These are phyloP conservation scores for Crotalus horridus DNA, from an alignment of 2,113 vertebrate species.

Conservation along the genomic window DNA sequence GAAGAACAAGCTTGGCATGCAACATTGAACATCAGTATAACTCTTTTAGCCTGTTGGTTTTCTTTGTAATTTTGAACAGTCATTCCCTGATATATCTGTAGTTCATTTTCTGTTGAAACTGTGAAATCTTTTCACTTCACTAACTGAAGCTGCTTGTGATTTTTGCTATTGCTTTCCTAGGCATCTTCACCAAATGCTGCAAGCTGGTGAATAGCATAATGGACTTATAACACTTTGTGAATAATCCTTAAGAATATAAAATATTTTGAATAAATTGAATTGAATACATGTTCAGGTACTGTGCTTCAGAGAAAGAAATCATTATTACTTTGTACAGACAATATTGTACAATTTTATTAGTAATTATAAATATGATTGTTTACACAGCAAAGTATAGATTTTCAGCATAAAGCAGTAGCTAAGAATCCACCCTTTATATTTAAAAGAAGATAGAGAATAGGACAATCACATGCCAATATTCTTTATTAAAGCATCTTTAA, in stretches of 20 bases:
- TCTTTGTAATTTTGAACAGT: not conserved
- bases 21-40: not conserved
- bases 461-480: not conserved
- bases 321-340: not conserved
- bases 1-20: not conserved
- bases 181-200: not conserved
- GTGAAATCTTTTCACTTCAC: not conserved
- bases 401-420: not conserved
- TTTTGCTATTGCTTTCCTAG: not conserved
- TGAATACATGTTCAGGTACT: too few species aligned
- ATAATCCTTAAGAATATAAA: not conserved
- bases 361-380: not conserved
- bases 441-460: not conserved
- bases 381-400: not conserved
- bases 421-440: too few species aligned
- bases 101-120: too few species aligned
- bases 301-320: not conserved
- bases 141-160: not conserved
- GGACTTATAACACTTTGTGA: not conserved
- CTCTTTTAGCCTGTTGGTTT: not conserved
- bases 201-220: not conserved
- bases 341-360: not conserved
- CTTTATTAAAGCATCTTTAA: too few species aligned
- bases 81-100: not conserved
- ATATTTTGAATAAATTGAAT: too few species aligned